Evolutionary conservation across 2,888 invertebrate genomes (phyloP).

Genomic region (Melieria crassipennis): DNA sequence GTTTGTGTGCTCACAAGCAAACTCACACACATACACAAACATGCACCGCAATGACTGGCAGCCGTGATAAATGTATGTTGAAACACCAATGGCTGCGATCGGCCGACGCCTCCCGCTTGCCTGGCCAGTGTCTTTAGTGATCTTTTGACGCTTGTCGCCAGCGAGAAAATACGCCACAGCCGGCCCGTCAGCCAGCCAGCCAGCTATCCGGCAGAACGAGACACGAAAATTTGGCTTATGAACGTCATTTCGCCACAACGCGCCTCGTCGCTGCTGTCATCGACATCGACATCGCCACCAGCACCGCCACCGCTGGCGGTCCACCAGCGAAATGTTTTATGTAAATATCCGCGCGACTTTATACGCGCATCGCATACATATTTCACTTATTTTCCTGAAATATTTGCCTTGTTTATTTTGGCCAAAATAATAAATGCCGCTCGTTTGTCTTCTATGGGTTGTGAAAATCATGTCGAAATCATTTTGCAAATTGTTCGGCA

Average conservation of each 20-base stretch:
- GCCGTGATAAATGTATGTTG: not conserved
- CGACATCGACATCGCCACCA: too few relatives aligned
- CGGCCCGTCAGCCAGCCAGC: not conserved
- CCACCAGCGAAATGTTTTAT: too few relatives aligned
- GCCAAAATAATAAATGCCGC: conserved; percentile 27
- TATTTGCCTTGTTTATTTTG: conserved; percentile 37
- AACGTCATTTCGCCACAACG: conserved; percentile 33
- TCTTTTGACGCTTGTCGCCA: conserved; percentile 16
- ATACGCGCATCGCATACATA: not conserved
- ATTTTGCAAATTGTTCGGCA: conserved; percentile 32
- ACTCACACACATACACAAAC: not conserved
- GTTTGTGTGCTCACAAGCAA: not conserved
- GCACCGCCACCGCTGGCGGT: too few relatives aligned
- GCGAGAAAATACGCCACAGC: not conserved
- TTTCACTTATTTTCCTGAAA: conserved; percentile 17
- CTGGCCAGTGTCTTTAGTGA: not conserved
- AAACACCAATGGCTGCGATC: conserved; percentile 6
- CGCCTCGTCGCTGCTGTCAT: not conserved
- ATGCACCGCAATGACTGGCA: not conserved
- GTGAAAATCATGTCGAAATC: conserved; percentile 31
- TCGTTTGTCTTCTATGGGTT: conserved; percentile 26
- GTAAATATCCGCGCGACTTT: too few relatives aligned
- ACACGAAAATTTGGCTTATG: conserved; percentile 26
- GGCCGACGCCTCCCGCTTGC: conserved; percentile 1
- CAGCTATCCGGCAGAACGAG: conserved; percentile 1